phyloP scores from a whole-genome alignment of 1,140 invertebrate species.

The Drosophila paulistorum region DNA sequence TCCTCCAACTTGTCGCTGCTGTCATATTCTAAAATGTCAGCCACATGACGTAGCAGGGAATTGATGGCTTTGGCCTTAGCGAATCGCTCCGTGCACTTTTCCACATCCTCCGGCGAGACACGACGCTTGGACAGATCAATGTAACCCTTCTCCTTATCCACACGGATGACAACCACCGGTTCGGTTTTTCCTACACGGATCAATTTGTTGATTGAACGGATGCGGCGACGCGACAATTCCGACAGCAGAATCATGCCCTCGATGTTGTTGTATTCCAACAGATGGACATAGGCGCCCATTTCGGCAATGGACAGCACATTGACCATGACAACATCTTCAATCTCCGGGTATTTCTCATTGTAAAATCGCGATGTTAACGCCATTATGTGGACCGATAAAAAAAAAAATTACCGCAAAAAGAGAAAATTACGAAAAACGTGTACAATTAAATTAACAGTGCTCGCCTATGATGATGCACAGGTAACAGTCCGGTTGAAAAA shows the following conservation, averaged over 20 bases:
- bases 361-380: constrained; percentile 99
- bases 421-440: constrained; percentile 68
- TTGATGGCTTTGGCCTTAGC: constrained; percentile 99
- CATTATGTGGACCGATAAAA: constrained; percentile 85
- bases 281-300: constrained; percentile 99
- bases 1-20: constrained; percentile 96
- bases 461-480: constrained; percentile 1
- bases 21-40: constrained; percentile 96
- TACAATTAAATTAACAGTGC: constrained; percentile 61
- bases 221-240: constrained; percentile 98
- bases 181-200: constrained; percentile 99
- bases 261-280: constrained; percentile 99
- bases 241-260: constrained; percentile 98
- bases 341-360: constrained; percentile 97
- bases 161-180: constrained; percentile 99
- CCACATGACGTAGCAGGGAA: constrained; percentile 98
- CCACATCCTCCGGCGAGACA: constrained; percentile 98
- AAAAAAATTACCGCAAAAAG: constrained; percentile 26
- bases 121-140: constrained; percentile 99
- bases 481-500: neutral
- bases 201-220: constrained; percentile 99
- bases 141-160: constrained; percentile 99
- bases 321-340: constrained; percentile 99
- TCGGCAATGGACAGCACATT: constrained; percentile 99
- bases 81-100: constrained; percentile 99